Conservation (phyloP, 2,113 vertebrate genomes). For the Phylloscopus trochiloides region DNA sequence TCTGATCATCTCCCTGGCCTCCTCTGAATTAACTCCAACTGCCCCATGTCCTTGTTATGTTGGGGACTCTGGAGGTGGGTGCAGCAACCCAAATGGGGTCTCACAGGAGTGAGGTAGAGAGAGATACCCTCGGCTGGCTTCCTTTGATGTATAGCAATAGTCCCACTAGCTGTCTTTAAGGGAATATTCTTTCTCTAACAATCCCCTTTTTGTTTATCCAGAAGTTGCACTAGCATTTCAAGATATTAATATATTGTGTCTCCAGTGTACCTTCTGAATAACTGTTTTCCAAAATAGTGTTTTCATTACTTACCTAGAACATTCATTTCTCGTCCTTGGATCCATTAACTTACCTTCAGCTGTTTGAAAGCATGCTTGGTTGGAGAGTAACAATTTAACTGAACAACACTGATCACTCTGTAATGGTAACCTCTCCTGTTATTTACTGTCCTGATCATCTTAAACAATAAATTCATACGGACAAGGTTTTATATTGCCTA, state of each 20-base stretch:
- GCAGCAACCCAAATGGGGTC: background rate
- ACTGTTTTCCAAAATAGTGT: background rate
- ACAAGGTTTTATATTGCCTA: background rate
- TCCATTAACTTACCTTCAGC: background rate
- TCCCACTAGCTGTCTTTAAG: background rate
- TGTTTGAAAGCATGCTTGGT: background rate
- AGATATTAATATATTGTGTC: background rate
- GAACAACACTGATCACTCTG: background rate
- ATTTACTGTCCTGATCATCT: background rate
- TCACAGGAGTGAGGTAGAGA: background rate
- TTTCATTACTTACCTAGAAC: background rate
- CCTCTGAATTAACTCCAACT: background rate
- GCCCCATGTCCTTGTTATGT: background rate
- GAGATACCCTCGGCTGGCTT: background rate
- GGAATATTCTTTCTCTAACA: background rate
- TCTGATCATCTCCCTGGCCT: background rate
- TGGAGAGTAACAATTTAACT: background rate
- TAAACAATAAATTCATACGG: background rate
- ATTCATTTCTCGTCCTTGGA: background rate
- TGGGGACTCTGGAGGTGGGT: background rate
- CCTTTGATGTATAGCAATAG: background rate
- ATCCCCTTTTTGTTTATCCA: background rate
- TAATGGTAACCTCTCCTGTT: background rate
- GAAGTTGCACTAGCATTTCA: background rate
- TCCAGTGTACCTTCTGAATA: background rate